Base-by-base conservation (phyloP, 2,797 vertebrate species). In the Petrocephalus schoutedeni region DNA sequence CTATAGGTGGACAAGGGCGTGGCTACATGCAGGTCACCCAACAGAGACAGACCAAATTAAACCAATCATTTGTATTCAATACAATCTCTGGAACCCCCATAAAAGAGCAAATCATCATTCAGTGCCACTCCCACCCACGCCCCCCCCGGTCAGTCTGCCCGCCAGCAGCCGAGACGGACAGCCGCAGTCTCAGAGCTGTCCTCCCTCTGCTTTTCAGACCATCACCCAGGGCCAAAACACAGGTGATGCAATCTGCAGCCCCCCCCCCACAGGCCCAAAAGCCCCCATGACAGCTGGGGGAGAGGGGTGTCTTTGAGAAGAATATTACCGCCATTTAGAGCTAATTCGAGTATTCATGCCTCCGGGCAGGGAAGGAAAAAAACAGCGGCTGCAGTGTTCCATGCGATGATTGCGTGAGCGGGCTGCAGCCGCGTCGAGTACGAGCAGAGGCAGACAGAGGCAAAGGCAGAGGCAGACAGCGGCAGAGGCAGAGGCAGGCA, bases 131-230 rank as follows among this genome's bases (percentile, higher is more conserved):
- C 8, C 8, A 2, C 59, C 59, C 21, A 61, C 7, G 21, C 23
- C 59, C 8, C 21, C 59, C 10, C n/a, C 8, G 2, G 28, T 28
- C 19, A 57, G 51, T 21, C n/a, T 49, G 4, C 21, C n/a, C 51
- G 21, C 19, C 41, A 28, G 4, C 83, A 57, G 86, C 54, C 80
- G 80, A 86, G 61, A 85, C 61, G 90, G 64, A 84, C 88, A 88
- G 87, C 87, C 87, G 59, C 88, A 89, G 16, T 16, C 74, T 28
- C 74, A 36, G 45, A 91, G 32, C 64, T 82, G 89, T 19, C 2
- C 23, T 10, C 84, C 12, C 67, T 19, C 14, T 41, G 32, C 58
- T 59, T 59, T 12, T 32, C 67, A 74, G 67, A 83, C 41, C 23
- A 45, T 2, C 19, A 21, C 41, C 61, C 61, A 28, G 61, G 61